Percentiles rank a stretch among this genome's conserved stretches.
Evolutionary conservation across 2,113 vertebrate species (phyloP).

Genomic region (Trogon surrucura): DNA sequence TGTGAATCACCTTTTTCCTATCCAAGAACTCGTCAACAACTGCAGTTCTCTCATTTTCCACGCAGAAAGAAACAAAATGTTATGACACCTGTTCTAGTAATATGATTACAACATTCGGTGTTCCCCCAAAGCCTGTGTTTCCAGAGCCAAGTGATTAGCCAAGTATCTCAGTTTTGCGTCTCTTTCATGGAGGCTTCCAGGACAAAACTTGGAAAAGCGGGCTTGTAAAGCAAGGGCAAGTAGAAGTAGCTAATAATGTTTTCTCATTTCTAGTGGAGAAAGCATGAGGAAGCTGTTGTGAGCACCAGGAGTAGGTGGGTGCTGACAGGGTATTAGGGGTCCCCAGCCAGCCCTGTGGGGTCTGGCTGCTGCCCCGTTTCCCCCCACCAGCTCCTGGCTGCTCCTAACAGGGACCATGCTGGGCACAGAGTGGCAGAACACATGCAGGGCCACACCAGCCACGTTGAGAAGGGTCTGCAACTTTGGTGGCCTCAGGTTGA

Average conservation of each 20-base stretch:
- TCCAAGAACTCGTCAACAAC: slow-evolving; percentile 37
- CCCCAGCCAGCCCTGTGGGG: rapidly evolving
- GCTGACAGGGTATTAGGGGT: not conserved
- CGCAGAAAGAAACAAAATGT: slow-evolving; percentile 48
- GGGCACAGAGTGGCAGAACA: not conserved
- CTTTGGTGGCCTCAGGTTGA: not conserved
- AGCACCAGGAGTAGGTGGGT: not conserved
- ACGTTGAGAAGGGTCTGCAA: not conserved
- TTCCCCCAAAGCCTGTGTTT: slow-evolving; percentile 28
- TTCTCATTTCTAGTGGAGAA: not conserved
- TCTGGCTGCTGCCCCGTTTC: not conserved
- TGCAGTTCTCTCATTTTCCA: slow-evolving; percentile 15
- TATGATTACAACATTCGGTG: slow-evolving; percentile 56
- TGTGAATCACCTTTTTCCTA: slow-evolving; percentile 34
- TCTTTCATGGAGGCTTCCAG: slow-evolving; percentile 27
- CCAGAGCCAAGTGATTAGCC: slow-evolving; percentile 49
- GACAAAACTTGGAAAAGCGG: not conserved
- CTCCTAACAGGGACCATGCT: not conserved
- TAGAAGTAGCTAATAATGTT: not conserved
- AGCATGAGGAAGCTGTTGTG: not conserved
- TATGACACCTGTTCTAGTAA: slow-evolving; percentile 49
- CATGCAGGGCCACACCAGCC: rapidly evolving
- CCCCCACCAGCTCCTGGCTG: not conserved
- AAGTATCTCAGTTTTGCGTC: slow-evolving; percentile 45
- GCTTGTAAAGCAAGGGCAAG: not conserved